phyloP scores from a whole-genome alignment of 2,888 invertebrate species.

The Orchestes rusci region DNA sequence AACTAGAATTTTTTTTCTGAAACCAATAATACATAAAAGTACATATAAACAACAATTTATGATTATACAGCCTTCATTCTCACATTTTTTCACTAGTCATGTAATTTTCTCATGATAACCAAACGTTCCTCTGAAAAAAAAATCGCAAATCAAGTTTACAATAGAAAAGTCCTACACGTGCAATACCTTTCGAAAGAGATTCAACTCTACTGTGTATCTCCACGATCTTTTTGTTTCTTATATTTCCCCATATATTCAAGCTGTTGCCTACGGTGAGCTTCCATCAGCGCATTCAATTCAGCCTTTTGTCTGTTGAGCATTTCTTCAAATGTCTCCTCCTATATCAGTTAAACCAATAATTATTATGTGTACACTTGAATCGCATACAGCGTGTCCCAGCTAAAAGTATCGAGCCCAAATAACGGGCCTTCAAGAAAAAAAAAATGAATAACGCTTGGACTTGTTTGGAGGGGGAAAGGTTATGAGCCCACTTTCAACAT shows the following conservation, averaged over 20 bases:
- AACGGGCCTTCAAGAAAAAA: background rate
- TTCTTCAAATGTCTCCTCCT: conserved; percentile 45
- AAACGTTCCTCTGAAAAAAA: no score
- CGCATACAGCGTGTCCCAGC: no score
- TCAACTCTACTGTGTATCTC: conserved; percentile 24
- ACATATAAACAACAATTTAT: conserved; percentile 43
- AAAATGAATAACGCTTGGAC: background rate
- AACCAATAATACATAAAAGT: conserved; percentile 40
- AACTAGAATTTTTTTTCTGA: conserved; percentile 31
- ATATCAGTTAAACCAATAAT: conserved; percentile 14
- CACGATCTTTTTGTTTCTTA: conserved; percentile 28
- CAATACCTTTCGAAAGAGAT: no score
- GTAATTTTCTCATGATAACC: background rate
- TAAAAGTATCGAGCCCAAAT: no score
- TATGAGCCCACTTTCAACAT: no score
- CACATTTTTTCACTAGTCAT: conserved; percentile 31
- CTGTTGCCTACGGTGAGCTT: conserved; percentile 48
- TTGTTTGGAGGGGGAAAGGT: no score
- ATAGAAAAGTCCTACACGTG: no score
- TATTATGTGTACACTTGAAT: no score
- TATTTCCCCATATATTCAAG: conserved; percentile 43
- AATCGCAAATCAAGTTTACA: conserved; percentile 1
- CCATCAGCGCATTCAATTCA: conserved; percentile 49
- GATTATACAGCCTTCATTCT: conserved; percentile 43
- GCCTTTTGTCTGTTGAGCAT: conserved; percentile 48